Percentiles rank a stretch among this genome's conserved stretches.
Conservation (phyloP, 2,113 vertebrate species). For the Cacatua alba region DNA sequence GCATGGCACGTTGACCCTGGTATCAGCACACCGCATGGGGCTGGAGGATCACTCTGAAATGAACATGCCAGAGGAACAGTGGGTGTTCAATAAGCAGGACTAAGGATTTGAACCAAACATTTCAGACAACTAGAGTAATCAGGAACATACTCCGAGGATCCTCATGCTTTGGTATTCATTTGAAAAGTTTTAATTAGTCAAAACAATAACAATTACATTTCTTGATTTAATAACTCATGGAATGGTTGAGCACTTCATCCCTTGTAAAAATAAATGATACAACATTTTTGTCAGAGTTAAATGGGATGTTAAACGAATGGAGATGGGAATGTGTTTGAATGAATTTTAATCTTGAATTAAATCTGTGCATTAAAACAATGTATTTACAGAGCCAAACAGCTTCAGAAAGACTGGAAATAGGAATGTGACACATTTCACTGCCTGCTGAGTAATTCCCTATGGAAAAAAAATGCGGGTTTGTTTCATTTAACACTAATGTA, state of each 20-base stretch:
- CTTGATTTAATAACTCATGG: background rate
- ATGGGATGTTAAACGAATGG: background rate
- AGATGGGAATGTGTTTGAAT: constrained; percentile 12
- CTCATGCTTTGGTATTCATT: background rate
- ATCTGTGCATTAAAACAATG: background rate
- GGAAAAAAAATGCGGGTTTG: constrained; percentile 23
- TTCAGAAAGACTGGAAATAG: constrained; percentile 25
- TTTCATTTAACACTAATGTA: constrained; percentile 52
- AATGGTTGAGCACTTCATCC: background rate
- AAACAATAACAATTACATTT: background rate
- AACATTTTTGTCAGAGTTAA: background rate
- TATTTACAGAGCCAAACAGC: background rate
- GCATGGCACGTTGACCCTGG: background rate
- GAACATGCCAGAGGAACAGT: background rate
- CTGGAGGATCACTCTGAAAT: background rate
- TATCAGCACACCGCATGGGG: background rate
- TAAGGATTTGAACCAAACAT: background rate
- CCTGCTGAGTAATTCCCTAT: constrained; percentile 32
- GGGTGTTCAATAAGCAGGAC: background rate
- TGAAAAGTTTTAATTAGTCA: background rate
- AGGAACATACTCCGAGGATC: background rate
- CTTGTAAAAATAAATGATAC: background rate
- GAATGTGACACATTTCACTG: background rate
- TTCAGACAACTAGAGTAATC: background rate
- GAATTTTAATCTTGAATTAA: constrained; percentile 21